Evolutionary conservation across 2,888 invertebrate species (phyloP).

Genomic region (Eristalinus sepulchralis): DNA sequence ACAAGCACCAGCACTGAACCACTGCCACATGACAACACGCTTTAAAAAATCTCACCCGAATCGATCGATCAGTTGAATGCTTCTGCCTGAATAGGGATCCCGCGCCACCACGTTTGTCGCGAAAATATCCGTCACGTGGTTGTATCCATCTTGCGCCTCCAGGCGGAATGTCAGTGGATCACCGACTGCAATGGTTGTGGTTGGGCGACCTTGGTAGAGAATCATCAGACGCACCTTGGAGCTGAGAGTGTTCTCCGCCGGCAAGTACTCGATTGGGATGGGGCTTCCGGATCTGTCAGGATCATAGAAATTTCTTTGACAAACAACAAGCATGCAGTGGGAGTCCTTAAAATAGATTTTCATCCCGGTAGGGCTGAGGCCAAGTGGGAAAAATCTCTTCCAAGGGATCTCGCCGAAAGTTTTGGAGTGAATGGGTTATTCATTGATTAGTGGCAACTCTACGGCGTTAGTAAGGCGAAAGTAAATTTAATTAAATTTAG

Average conservation of each 20-base stretch:
- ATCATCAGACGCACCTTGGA: slow-evolving; percentile 92
- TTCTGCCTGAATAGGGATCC: slow-evolving; percentile 95
- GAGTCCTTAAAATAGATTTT: slow-evolving; percentile 57
- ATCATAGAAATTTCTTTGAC: slow-evolving; percentile 81
- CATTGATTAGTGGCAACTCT: slow-evolving; percentile 46
- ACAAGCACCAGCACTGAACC: slow-evolving; percentile 4
- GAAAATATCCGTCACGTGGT: slow-evolving; percentile 93
- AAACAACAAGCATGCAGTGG: slow-evolving; percentile 39
- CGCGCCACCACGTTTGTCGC: slow-evolving; percentile 95
- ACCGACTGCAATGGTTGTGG: slow-evolving; percentile 95
- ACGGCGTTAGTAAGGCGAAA: slow-evolving; percentile 36
- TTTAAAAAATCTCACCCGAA: slow-evolving; percentile 85
- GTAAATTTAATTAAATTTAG: slow-evolving; percentile 26
- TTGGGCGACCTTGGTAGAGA: slow-evolving; percentile 93
- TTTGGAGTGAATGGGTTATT: neutral
- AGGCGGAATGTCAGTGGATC: slow-evolving; percentile 94
- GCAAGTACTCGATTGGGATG: slow-evolving; percentile 94
- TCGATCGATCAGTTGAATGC: slow-evolving; percentile 93
- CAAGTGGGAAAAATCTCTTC: slow-evolving; percentile 44
- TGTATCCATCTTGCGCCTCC: slow-evolving; percentile 94
- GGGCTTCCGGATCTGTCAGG: slow-evolving; percentile 92
- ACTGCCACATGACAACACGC: neutral
- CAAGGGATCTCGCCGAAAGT: slow-evolving; percentile 35
- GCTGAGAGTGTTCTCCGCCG: slow-evolving; percentile 94
- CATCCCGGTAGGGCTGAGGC: neutral